Conservation (phyloP, 2,888 invertebrate genomes). For the Microchrysa polita region DNA sequence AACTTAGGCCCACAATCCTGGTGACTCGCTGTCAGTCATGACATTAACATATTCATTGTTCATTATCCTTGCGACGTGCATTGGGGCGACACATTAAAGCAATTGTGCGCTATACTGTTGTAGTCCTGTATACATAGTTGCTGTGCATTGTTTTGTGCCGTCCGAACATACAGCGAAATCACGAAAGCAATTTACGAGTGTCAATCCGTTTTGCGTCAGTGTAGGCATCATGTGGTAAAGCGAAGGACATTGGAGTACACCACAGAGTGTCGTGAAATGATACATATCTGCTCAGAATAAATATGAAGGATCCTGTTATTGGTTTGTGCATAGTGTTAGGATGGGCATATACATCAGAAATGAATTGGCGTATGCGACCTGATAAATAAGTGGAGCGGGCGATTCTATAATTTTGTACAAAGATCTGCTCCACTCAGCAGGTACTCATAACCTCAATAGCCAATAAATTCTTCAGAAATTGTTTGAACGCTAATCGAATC, state of each 20-base stretch:
- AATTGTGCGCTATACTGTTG: too few relatives aligned
- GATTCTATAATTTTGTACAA: too few relatives aligned
- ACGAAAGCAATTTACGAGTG: conserved; percentile 42
- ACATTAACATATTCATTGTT: conserved; percentile 44
- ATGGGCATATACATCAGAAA: background rate
- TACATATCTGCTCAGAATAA: background rate
- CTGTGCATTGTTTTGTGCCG: conserved; percentile 22
- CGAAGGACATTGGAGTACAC: too few relatives aligned
- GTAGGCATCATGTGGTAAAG: background rate
- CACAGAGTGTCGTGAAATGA: background rate
- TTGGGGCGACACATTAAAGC: conserved; percentile 5
- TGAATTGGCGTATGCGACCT: too few relatives aligned
- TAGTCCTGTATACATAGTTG: too few relatives aligned
- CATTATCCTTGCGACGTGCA: conserved; percentile 35
- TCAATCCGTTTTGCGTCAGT: conserved; percentile 24
- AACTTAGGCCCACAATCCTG: background rate
- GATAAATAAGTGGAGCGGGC: too few relatives aligned
- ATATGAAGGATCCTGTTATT: background rate
- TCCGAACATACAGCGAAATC: background rate
- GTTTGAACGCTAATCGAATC: too few relatives aligned
- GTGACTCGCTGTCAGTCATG: background rate
- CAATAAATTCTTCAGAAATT: too few relatives aligned
- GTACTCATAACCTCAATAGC: too few relatives aligned
- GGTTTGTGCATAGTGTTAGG: background rate
- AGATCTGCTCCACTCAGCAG: too few relatives aligned